These are phyloP conservation scores for Atherinosoma microstoma DNA, from an alignment of 2,797 vertebrate species.

Conservation along the genomic window DNA sequence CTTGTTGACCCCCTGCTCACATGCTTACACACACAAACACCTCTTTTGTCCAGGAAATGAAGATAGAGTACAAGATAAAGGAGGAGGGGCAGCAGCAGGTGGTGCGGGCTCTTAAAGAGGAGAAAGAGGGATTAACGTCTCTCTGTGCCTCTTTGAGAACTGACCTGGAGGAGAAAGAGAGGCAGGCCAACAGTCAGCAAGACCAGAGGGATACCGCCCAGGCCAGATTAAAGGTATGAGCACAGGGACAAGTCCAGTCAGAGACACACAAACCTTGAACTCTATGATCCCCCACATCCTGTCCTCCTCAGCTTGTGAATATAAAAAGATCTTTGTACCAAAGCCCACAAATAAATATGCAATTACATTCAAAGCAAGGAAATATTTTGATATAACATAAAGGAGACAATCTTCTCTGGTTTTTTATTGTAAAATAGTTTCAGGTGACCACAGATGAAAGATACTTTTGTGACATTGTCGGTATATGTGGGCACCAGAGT, in stretches of 20 bases:
- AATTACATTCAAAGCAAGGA: constrained; percentile 41
- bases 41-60: constrained; percentile 82
- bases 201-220: constrained; percentile 84
- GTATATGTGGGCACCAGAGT: not conserved
- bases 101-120: constrained; percentile 87
- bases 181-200: constrained; percentile 85
- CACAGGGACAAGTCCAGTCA: constrained; percentile 56
- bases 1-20: constrained; percentile 55
- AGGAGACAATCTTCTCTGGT: constrained; percentile 2
- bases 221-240: constrained; percentile 89
- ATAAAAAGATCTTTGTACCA: constrained; percentile 30
- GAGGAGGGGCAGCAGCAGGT: constrained; percentile 86
- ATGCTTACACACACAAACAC: constrained; percentile 1
- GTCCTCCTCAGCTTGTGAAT: constrained; percentile 44
- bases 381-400: constrained; percentile 33
- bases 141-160: constrained; percentile 87
- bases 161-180: constrained; percentile 94
- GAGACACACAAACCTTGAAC: constrained; percentile 63
- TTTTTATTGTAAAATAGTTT: constrained; percentile 19
- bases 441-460: constrained; percentile 13
- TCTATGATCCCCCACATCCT: constrained; percentile 45
- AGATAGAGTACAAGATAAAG: constrained; percentile 85
- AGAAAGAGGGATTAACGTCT: constrained; percentile 89
- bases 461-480: constrained; percentile 16
- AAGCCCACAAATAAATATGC: constrained; percentile 52